A percentile compares a stretch with the other conserved stretches of the same genome.
Conservation (phyloP, 2,888 invertebrate genomes). For the Unio delphinus region DNA sequence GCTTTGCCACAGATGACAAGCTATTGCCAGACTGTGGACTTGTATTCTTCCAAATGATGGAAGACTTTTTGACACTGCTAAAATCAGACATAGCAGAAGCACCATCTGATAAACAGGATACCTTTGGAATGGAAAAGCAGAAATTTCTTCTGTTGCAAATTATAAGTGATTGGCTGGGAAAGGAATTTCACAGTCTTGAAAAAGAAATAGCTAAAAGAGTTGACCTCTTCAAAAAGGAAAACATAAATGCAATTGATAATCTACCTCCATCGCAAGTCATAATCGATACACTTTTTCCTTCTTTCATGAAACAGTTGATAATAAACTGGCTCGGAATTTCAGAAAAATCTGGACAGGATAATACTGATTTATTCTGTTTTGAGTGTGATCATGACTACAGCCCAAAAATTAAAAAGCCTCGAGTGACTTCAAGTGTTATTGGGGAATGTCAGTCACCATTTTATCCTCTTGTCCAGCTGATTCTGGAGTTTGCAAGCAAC, state of each 20-base stretch:
- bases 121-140: conserved; percentile 25
- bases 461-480: conserved; percentile 50
- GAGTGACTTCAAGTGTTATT: not conserved
- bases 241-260: conserved; percentile 51
- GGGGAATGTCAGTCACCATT: conserved; percentile 4
- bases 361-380: conserved; percentile 4
- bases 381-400: conserved; percentile 29
- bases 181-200: conserved; percentile 43
- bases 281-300: conserved; percentile 48
- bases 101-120: conserved; percentile 3
- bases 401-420: conserved; percentile 5
- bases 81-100: conserved; percentile 9
- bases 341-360: conserved; percentile 4
- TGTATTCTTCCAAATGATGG: conserved; percentile 26
- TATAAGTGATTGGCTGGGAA: conserved; percentile 54
- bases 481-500: conserved; percentile 62
- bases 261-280: conserved; percentile 50
- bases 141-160: conserved; percentile 37
- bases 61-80: conserved; percentile 17
- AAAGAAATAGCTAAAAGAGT: conserved; percentile 35
- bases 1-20: conserved; percentile 1
- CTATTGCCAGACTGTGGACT: conserved; percentile 9
- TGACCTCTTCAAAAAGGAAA: conserved; percentile 46
- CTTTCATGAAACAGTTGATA: conserved; percentile 49
- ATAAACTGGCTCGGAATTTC: conserved; percentile 44